Evolutionary conservation across 30 jellyfish, hydroid and myxozoan species (phyloP).

Genomic region (Turritopsis rubra): DNA sequence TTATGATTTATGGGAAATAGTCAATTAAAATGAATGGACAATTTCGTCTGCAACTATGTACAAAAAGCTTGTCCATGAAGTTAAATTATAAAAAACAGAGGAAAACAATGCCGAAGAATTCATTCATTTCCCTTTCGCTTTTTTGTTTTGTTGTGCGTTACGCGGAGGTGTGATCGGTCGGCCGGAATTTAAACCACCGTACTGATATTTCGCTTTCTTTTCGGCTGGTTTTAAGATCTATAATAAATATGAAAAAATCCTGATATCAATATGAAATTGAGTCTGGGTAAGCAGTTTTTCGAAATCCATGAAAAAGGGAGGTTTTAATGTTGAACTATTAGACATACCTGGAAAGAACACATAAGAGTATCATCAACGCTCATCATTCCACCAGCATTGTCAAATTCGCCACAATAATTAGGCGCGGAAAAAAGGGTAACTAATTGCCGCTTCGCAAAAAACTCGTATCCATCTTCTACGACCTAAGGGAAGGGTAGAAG

Average conservation of each 20-base stretch:
- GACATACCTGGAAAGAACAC: slow-evolving; percentile 97
- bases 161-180: slow-evolving; percentile 99
- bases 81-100: not conserved
- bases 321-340: not conserved
- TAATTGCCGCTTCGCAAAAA: slow-evolving; percentile 92
- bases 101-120: not conserved
- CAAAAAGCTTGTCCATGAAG: not conserved
- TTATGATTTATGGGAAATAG: not conserved
- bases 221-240: slow-evolving; percentile 99
- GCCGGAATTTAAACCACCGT: slow-evolving; percentile 96
- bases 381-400: slow-evolving; percentile 99
- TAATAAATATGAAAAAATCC: not conserved
- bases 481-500: slow-evolving; percentile 41
- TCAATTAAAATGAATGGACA: not conserved
- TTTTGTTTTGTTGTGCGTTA: slow-evolving; percentile 49
- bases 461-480: slow-evolving; percentile 99
- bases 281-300: not conserved
- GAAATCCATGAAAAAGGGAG: not conserved
- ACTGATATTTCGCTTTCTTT: slow-evolving; percentile 95
- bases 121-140: slow-evolving; percentile 60
- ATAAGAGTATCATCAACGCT: slow-evolving; percentile 97
- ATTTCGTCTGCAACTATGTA: not conserved
- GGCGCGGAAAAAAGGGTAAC: slow-evolving; percentile 99
- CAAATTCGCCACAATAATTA: slow-evolving; percentile 99
- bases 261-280: not conserved